phyloP scores from a whole-genome alignment of 2,888 invertebrate genomes.

The Parnassius mnemosyne region DNA sequence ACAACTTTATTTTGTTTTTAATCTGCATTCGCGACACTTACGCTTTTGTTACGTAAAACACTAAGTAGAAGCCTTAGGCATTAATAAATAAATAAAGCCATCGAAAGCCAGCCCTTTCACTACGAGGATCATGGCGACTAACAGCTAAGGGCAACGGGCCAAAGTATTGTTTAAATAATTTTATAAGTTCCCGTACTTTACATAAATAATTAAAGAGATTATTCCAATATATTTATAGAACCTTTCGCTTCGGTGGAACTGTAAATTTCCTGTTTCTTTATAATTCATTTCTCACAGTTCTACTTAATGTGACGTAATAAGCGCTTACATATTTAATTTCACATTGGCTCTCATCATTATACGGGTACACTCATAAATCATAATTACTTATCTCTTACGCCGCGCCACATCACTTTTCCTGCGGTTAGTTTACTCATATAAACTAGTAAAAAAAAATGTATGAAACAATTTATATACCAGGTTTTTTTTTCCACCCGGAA shows the following conservation, averaged over 20 bases:
- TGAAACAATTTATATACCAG: too few species aligned
- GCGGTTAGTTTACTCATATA: too few species aligned
- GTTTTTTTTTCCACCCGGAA: too few species aligned
- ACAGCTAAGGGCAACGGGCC: not conserved
- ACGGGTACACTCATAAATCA: too few species aligned
- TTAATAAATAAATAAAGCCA: slow-evolving; percentile 35
- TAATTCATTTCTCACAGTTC: not conserved
- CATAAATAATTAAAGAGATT: too few species aligned
- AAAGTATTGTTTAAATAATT: too few species aligned
- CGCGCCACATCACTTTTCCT: too few species aligned
- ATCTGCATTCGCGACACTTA: slow-evolving; percentile 31
- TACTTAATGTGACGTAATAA: not conserved
- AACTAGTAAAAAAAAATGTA: too few species aligned
- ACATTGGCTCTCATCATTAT: not conserved
- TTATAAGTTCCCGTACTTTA: too few species aligned
- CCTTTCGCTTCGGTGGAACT: not conserved
- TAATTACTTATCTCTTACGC: too few species aligned
- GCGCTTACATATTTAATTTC: not conserved
- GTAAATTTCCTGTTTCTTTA: not conserved
- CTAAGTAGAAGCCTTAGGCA: slow-evolving; percentile 32
- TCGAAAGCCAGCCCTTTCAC: slow-evolving; percentile 41
- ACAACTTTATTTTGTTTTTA: slow-evolving; percentile 23
- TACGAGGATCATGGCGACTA: slow-evolving; percentile 27
- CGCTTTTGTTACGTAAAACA: slow-evolving; percentile 32
- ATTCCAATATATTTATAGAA: too few species aligned